A percentile compares a stretch with the other conserved stretches of the same genome.
Evolutionary conservation across 2,888 invertebrate genomes (phyloP).

Genomic region (Microdon myrmicae): DNA sequence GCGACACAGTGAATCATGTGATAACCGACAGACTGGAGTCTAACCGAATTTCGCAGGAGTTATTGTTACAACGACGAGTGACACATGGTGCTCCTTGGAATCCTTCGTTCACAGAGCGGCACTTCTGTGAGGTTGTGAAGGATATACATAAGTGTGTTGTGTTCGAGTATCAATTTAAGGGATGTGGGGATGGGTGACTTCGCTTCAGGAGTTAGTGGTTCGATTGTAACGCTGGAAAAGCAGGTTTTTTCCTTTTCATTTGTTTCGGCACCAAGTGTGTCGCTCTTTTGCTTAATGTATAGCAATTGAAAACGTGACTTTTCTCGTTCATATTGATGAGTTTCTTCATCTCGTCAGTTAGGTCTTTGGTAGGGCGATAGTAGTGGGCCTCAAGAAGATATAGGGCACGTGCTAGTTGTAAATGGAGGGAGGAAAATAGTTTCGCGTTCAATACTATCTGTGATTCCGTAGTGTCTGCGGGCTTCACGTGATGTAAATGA

Average conservation of each 20-base stretch:
- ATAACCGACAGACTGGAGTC: constrained; percentile 27
- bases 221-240: not conserved
- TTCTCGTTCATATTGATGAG: constrained; percentile 39
- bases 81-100: constrained; percentile 21
- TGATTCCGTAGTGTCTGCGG: no score
- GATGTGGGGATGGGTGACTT: constrained; percentile 8
- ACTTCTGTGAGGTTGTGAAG: constrained; percentile 46
- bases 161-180: constrained; percentile 28
- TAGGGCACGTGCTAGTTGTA: no score
- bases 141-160: no score
- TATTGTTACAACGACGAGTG: constrained; percentile 26
- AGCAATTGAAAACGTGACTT: constrained; percentile 50
- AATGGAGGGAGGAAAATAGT: no score
- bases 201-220: not conserved
- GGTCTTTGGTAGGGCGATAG: no score
- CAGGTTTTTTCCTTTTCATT: constrained; percentile 12
- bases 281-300: constrained; percentile 39
- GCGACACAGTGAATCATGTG: constrained; percentile 38
- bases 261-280: constrained; percentile 42
- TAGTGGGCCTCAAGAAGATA: no score
- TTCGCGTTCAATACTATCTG: no score
- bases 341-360: constrained; percentile 36
- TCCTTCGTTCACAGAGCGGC: constrained; percentile 15
- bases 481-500: no score
- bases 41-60: constrained; percentile 27